These are phyloP conservation scores for Aleiodes sp. DNA, from an alignment of 1,140 invertebrate species.

Conservation along the genomic window DNA sequence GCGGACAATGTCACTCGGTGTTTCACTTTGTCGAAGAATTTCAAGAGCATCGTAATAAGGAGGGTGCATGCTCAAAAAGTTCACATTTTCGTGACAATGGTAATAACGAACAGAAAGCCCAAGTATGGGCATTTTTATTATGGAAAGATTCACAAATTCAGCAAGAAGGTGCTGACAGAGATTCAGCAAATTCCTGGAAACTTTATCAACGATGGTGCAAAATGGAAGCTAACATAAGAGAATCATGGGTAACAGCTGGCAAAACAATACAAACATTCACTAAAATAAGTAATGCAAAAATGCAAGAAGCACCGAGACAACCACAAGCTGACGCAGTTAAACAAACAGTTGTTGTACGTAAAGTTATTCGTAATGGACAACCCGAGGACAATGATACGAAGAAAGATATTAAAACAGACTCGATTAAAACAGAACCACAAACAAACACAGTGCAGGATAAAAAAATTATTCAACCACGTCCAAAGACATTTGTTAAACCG, in stretches of 20 bases:
- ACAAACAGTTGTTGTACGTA: constrained; percentile 52
- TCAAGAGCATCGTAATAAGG: constrained; percentile 70
- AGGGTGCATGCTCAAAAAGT: constrained; percentile 57
- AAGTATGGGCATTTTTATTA: constrained; percentile 84
- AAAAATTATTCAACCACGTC: constrained; percentile 55
- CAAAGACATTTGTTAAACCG: constrained; percentile 48
- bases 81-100: constrained; percentile 61
- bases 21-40: constrained; percentile 84
- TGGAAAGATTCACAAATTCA: constrained; percentile 80
- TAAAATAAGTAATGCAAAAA: constrained; percentile 61
- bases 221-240: constrained; percentile 75
- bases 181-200: constrained; percentile 74
- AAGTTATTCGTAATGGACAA: constrained; percentile 62
- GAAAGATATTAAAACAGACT: constrained; percentile 43
- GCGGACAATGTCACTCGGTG: constrained; percentile 80
- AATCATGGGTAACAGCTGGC: constrained; percentile 81
- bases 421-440: constrained; percentile 30
- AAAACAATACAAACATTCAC: constrained; percentile 77
- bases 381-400: constrained; percentile 54
- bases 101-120: constrained; percentile 77
- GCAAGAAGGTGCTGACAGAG: constrained; percentile 65
- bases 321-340: neutral
- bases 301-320: constrained; percentile 54
- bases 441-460: constrained; percentile 32
- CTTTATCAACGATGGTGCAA: constrained; percentile 85